Evolutionary conservation across 2,888 invertebrate species (phyloP), one percentile per base, ranked within the genome.

Genomic region (Tenthredo scrophulariae): DNA sequence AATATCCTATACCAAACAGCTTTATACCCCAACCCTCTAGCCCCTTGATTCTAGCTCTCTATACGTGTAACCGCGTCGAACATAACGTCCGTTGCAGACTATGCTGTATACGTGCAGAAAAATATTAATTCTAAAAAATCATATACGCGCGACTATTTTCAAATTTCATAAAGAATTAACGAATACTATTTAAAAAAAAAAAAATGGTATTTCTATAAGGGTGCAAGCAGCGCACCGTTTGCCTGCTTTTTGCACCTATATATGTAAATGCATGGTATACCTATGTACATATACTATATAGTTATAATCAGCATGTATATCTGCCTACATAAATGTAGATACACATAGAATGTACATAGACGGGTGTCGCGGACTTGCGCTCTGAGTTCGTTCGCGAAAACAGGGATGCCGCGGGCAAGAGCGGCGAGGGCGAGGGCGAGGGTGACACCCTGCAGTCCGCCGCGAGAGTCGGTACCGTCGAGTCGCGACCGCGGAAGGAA

Each of bases 381-480:
- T 62, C n/a, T 79, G 43, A 86, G 87, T 85, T 80, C 37, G 77
- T 54, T 40, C 46, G 65, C 58, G 77, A 75, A 88, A 87, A 89
- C 87, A 86, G 85, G 86, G 77, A 89, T 89, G 88, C 70, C 89
- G 91, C 90, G 89, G 91, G 86, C 88, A 88, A 90, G 88, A 89
- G 82, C 88, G n/a, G n/a, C 89, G 91, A 90, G 89, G 91, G 86
- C 88, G 88, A 90, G 88, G 89, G 85, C 90, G 89, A 92, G 92
- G 93, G 92, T 92, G 93, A 92, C 93, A 93, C 92, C 93, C 93
- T 92, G 92, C 92, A 93, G 93, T 93, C 92, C 89, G 90, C 90
- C 91, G 91, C 92, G 92, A 91, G 91, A 91, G 89, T 90, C 83
- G 46, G 83, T 29, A 33, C 22, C 83, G 83, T 89, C 89, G 88